A percentile compares a stretch with the other conserved stretches of the same genome.
Evolutionary conservation across 2,113 vertebrate genomes (phyloP).

Genomic region (Hypomesus transpacificus): DNA sequence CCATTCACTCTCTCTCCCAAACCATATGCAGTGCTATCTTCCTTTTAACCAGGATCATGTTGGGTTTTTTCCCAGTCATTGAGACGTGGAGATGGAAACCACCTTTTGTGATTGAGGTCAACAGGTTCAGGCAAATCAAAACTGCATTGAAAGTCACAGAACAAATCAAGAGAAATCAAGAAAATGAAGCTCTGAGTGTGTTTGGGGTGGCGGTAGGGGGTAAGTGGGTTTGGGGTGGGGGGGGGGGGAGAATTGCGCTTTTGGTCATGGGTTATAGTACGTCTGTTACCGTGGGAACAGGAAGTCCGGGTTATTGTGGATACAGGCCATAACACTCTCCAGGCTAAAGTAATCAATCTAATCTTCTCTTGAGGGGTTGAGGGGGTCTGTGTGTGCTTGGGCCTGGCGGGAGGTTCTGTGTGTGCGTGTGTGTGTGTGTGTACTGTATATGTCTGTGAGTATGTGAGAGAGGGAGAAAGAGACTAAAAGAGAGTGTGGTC

Average conservation of each 20-base stretch:
- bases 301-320: constrained; percentile 62
- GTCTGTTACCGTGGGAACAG: constrained; percentile 66
- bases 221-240: constrained; percentile 24
- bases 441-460: constrained; percentile 1
- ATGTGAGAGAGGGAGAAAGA: not conserved
- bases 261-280: constrained; percentile 35
- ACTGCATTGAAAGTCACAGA: no score
- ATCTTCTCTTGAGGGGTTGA: constrained; percentile 44
- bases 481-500: not conserved
- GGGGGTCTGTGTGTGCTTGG: constrained; percentile 25
- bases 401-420: not conserved
- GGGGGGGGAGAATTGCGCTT: constrained; percentile 33
- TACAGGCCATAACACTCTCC: constrained; percentile 46
- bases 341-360: constrained; percentile 60
- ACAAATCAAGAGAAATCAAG: no score
- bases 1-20: constrained; percentile 42
- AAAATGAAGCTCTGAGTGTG: not conserved
- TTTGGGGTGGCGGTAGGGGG: not conserved
- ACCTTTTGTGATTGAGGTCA: no score
- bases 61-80: no score
- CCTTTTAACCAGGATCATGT: no score
- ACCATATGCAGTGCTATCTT: not conserved
- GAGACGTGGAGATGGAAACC: no score
- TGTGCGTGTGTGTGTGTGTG: constrained; percentile 1
- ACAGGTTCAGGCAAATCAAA: no score